Base-by-base conservation (phyloP, 1,140 invertebrate genomes). In the Drosophila santomea region DNA sequence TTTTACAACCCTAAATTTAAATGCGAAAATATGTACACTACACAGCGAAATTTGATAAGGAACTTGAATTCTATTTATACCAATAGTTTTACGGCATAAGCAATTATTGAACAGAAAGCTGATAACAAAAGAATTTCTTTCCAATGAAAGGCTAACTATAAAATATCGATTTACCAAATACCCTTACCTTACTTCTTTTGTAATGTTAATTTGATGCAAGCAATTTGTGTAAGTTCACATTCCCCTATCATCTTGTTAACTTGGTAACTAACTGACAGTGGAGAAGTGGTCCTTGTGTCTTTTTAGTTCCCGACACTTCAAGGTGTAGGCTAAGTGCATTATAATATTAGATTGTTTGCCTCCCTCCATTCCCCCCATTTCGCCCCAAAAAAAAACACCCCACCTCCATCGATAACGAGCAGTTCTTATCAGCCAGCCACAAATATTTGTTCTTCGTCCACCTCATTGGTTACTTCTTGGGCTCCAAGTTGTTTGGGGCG, bases 241-340 rank as follows among this genome's bases (percentile, higher is more conserved):
- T 56, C n/a, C 4, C 35, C 35, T 38, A 25, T 23, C 17, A n/a
- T 6, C 2, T 35, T 32, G 36, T 61, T 17, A 4, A 17, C 36
- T 50, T 51, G 12, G 28, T 8, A 51, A 17, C 15, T 8, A 51
- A 17, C 15, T 2, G 20, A 48, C 68, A 23, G 11, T 15, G 4
- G 10, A n/a, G 39, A 43, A 17, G 36, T n/a, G 35, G 2, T 44
- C 50, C 58, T 20, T 32, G 10, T 44, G 39, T 43, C 43, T 52
- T 15, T 55, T 32, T 17, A 38, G 38, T 23, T 12, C 11, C 14
- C 47, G 23, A 45, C 41, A 47, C 66, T 76, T 76, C 73, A 76
- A 76, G 72, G 73, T 76, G 73, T 75, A 59, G 73, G 48, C 41
- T 76, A 76, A 54, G 54, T 67, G 73, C 73, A 76, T 76, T 76